Conservation (phyloP, 2,797 vertebrate species). For the Muscicapa striata region DNA sequence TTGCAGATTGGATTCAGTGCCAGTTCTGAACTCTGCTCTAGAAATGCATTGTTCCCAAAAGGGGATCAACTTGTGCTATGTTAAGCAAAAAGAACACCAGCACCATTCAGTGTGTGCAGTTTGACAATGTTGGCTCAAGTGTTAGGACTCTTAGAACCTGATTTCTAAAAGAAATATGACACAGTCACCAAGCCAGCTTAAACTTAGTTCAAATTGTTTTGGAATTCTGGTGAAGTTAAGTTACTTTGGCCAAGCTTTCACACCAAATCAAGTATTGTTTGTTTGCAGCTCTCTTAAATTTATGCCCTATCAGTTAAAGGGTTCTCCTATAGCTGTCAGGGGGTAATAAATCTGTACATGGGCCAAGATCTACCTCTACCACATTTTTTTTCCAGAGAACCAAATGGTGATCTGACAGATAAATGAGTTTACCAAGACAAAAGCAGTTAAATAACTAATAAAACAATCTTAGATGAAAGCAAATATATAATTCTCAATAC, state of each 20-base stretch:
- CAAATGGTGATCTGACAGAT: not conserved
- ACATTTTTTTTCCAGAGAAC: not conserved
- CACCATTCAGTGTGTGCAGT: not conserved
- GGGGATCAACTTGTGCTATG: not conserved
- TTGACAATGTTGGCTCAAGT: not conserved
- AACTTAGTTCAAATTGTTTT: not conserved
- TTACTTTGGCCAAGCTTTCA: not conserved
- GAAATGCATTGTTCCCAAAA: not conserved
- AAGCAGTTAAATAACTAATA: not conserved
- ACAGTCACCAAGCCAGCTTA: not conserved
- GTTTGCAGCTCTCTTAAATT: not conserved
- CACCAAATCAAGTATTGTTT: not conserved
- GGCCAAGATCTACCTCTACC: not conserved
- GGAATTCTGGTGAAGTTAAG: not conserved
- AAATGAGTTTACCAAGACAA: not conserved
- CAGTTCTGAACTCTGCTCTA: not conserved
- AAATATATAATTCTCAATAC: not conserved
- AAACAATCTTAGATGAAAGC: not conserved
- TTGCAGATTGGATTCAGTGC: not conserved
- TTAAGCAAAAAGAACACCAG: not conserved
- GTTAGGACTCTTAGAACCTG: not conserved
- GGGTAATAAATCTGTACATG: not conserved
- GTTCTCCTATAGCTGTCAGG: not conserved
- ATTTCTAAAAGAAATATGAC: not conserved
- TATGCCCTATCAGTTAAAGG: not conserved